These are phyloP conservation scores for Sphaerophoria rueppellii DNA, from an alignment of 2,888 invertebrate species.

Conservation along the genomic window DNA sequence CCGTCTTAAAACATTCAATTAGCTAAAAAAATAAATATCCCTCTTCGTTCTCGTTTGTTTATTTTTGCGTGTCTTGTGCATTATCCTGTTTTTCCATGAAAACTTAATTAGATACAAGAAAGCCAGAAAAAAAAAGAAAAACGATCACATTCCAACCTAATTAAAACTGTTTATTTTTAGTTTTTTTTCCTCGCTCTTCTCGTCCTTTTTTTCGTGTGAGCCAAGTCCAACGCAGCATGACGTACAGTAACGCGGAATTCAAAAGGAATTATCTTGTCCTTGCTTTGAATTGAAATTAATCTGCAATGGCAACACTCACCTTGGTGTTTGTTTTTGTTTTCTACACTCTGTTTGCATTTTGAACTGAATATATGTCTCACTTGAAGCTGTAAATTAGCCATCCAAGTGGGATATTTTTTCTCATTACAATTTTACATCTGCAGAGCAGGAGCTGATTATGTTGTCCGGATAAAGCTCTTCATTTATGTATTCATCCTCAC, in stretches of 20 bases:
- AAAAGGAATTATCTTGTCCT: slow-evolving; percentile 47
- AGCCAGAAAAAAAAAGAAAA: background rate
- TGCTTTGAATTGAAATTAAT: background rate
- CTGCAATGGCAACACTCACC: slow-evolving; percentile 5
- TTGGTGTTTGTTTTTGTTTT: slow-evolving; percentile 43
- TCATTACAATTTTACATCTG: background rate
- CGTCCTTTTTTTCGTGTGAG: background rate
- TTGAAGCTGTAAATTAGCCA: slow-evolving; percentile 58
- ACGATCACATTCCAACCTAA: slow-evolving; percentile 57
- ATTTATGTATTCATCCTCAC: slow-evolving; percentile 24
- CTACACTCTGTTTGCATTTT: background rate
- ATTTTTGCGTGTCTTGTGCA: background rate
- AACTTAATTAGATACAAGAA: slow-evolving; percentile 25
- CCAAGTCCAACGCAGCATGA: slow-evolving; percentile 33
- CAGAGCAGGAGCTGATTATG: slow-evolving; percentile 33
- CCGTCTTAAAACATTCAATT: slow-evolving; percentile 35
- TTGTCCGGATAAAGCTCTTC: slow-evolving; percentile 45
- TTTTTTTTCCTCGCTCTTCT: background rate
- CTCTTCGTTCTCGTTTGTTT: background rate
- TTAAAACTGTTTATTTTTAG: slow-evolving; percentile 59
- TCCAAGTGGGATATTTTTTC: background rate
- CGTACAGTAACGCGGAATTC: slow-evolving; percentile 36
- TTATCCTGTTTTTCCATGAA: slow-evolving; percentile 16
- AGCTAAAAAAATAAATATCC: slow-evolving; percentile 9
- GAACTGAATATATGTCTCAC: slow-evolving; percentile 26